phyloP scores from a whole-genome alignment of 2,113 vertebrate species.

The Erinaceus europaeus region DNA sequence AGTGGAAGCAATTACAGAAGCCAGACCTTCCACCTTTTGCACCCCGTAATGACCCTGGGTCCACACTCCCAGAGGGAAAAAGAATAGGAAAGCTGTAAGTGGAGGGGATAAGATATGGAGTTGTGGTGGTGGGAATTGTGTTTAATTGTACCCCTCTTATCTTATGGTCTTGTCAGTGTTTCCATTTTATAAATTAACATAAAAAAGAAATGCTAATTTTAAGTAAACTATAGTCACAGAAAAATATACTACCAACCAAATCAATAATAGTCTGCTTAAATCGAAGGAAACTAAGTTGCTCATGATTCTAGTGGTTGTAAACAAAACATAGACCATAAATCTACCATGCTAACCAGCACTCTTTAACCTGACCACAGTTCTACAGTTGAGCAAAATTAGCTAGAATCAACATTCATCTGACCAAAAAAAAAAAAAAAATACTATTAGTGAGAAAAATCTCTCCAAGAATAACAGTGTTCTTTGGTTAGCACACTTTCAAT shows the following conservation, averaged over 20 bases:
- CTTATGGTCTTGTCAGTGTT: too few relatives aligned
- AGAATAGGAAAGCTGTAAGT: too few relatives aligned
- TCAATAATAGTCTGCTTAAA: slow-evolving; percentile 77
- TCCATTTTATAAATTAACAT: too few relatives aligned
- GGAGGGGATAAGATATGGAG: too few relatives aligned
- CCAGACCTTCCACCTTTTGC: too few relatives aligned
- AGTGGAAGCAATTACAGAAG: too few relatives aligned
- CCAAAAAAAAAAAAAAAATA: background rate
- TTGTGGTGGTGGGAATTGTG: too few relatives aligned
- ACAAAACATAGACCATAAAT: slow-evolving; percentile 70
- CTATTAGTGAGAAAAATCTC: background rate
- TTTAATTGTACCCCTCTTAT: too few relatives aligned
- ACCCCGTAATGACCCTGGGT: too few relatives aligned
- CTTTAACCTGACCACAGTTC: slow-evolving; percentile 21
- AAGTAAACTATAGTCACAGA: slow-evolving; percentile 71
- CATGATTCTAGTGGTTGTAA: slow-evolving; percentile 52
- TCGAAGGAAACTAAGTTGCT: slow-evolving; percentile 70
- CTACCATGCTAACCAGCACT: slow-evolving; percentile 57
- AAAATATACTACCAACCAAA: slow-evolving; percentile 78
- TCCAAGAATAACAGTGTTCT: background rate
- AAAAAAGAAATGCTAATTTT: slow-evolving; percentile 71
- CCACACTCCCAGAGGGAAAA: too few relatives aligned
- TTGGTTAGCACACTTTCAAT: slow-evolving; percentile 30
- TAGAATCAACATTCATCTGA: slow-evolving; percentile 2
- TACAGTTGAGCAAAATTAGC: slow-evolving; percentile 38